phyloP scores from a whole-genome alignment of 2,113 vertebrate species.

The Herpailurus yagouaroundi region DNA sequence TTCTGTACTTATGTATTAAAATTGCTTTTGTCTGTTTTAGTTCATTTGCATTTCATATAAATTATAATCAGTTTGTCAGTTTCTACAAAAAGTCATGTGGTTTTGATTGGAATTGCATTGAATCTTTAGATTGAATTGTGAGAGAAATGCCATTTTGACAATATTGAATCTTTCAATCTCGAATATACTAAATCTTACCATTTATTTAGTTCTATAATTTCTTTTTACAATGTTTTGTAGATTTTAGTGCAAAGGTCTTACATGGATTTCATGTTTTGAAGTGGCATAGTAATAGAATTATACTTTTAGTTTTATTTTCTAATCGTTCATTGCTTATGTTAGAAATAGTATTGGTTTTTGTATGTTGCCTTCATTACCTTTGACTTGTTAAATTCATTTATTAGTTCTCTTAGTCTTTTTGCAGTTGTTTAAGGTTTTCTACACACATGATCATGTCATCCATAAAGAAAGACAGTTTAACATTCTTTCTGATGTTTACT shows the following conservation, averaged over 20 bases:
- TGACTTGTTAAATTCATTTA: neutral
- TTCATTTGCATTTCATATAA: conserved; percentile 21
- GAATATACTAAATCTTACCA: conserved; percentile 14
- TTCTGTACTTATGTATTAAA: conserved; percentile 23
- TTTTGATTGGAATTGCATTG: conserved; percentile 9
- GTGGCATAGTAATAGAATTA: neutral
- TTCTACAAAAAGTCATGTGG: neutral
- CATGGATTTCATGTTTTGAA: neutral
- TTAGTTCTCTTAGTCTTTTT: neutral
- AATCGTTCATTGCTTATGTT: neutral
- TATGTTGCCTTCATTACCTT: neutral
- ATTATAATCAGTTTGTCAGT: conserved; percentile 17
- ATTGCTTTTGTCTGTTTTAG: neutral
- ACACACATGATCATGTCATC: neutral
- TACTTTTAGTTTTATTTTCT: conserved; percentile 2
- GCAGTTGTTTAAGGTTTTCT: neutral
- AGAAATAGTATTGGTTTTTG: neutral
- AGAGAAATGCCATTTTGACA: conserved; percentile 43
- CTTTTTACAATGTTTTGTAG: neutral
- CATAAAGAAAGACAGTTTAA: conserved; percentile 4
- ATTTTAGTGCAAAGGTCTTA: neutral
- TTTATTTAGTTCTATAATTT: conserved; percentile 15
- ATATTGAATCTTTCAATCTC: neutral
- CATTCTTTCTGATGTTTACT: conserved; percentile 2
- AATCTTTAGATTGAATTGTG: conserved; percentile 47